These are phyloP conservation scores for Chloroceryle inda DNA, from an alignment of 2,797 vertebrate genomes.

Conservation along the genomic window DNA sequence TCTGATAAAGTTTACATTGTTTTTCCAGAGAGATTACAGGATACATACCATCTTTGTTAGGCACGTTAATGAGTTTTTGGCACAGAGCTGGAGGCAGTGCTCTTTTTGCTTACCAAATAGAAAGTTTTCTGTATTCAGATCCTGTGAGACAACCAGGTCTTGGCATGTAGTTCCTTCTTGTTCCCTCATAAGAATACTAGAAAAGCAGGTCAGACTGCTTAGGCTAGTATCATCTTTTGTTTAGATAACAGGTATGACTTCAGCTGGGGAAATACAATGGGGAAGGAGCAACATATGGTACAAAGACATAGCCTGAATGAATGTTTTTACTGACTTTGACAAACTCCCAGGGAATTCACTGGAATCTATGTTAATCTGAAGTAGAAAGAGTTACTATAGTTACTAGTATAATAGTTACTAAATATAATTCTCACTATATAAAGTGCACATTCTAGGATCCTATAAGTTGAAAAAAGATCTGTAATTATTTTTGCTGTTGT, in stretches of 20 bases:
- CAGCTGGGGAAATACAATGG: not conserved
- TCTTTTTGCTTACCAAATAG: not conserved
- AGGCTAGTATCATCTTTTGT: not conserved
- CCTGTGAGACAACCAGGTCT: not conserved
- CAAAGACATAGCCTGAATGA: not conserved
- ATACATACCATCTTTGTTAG: not conserved
- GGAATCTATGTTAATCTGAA: constrained; percentile 46
- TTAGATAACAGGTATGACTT: not conserved
- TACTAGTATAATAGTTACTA: constrained; percentile 63
- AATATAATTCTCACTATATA: constrained; percentile 53
- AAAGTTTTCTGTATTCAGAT: not conserved
- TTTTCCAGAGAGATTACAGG: not conserved
- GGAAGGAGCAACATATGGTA: not conserved
- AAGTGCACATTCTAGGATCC: constrained; percentile 23
- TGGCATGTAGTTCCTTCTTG: not conserved
- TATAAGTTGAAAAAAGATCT: constrained; percentile 58
- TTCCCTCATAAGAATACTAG: not conserved
- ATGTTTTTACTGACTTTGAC: constrained; percentile 2
- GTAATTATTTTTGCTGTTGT: constrained; percentile 65
- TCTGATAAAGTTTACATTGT: not conserved
- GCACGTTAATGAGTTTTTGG: not conserved
- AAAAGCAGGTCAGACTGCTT: constrained; percentile 11
- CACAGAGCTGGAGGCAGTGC: not conserved
- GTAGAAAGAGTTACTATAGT: constrained; percentile 63
- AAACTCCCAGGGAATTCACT: constrained; percentile 38